Evolutionary conservation across 2,797 vertebrate genomes (phyloP).

Genomic region (Masticophis lateralis): DNA sequence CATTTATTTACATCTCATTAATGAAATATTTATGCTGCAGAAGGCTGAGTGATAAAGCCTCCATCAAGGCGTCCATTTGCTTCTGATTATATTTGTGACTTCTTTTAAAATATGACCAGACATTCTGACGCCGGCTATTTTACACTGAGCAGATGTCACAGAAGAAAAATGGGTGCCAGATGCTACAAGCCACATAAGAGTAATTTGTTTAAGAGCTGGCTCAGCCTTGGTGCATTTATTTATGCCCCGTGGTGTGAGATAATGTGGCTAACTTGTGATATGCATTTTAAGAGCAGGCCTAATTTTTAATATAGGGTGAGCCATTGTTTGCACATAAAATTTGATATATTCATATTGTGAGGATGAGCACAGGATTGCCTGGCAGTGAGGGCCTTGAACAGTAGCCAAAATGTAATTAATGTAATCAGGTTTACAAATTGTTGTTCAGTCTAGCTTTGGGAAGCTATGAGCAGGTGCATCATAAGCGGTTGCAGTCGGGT

Average conservation of each 20-base stretch:
- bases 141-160: constrained; percentile 82
- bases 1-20: constrained; percentile 79
- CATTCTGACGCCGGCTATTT: constrained; percentile 80
- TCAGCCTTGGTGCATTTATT: constrained; percentile 79
- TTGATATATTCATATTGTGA: constrained; percentile 9
- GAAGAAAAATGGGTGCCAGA: constrained; percentile 82
- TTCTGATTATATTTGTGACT: constrained; percentile 80
- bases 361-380: constrained; percentile 19
- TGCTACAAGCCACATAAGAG: constrained; percentile 77
- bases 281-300: constrained; percentile 76
- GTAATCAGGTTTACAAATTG: constrained; percentile 53
- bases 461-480: constrained; percentile 64
- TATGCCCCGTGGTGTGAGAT: constrained; percentile 73
- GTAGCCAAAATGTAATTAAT: constrained; percentile 66
- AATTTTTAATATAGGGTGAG: constrained; percentile 67
- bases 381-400: constrained; percentile 59
- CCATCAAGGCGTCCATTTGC: constrained; percentile 73
- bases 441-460: constrained; percentile 58
- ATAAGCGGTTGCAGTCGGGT: background rate
- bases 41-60: constrained; percentile 76
- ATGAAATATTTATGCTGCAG: constrained; percentile 80
- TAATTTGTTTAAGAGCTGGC: constrained; percentile 83
- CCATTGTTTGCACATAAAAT: constrained; percentile 50
- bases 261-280: constrained; percentile 75
- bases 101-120: constrained; percentile 79